Evolutionary conservation across 2,113 vertebrate species (phyloP).

Genomic region (Drymodes brunneopygia): DNA sequence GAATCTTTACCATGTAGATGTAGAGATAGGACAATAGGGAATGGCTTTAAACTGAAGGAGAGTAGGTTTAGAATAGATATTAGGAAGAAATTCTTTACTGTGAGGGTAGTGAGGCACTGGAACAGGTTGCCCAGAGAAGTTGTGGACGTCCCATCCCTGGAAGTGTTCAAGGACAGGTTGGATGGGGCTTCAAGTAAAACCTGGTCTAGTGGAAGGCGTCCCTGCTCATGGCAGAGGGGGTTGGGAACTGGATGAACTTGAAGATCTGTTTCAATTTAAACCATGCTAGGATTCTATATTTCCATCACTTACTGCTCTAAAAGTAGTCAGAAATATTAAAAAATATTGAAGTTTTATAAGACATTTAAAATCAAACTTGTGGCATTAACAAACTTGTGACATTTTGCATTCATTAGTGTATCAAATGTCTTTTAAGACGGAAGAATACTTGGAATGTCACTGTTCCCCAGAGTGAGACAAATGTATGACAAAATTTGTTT

Average conservation of each 20-base stretch:
- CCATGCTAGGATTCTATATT: neutral
- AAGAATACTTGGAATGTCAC: conserved; percentile 9
- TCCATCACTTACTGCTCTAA: neutral
- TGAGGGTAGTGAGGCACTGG: neutral
- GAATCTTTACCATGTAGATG: neutral
- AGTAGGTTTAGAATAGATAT: neutral
- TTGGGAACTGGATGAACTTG: neutral
- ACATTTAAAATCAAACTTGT: neutral
- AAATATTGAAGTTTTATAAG: neutral
- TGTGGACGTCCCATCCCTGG: neutral
- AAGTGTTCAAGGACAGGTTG: neutral
- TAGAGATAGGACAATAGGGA: neutral
- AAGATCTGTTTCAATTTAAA: neutral
- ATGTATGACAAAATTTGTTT: neutral
- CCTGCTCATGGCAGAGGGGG: neutral
- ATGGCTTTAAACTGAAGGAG: neutral
- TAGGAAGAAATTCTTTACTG: neutral
- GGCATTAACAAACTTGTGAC: neutral
- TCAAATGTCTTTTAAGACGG: neutral
- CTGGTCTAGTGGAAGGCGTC: neutral
- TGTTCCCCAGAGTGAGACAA: neutral
- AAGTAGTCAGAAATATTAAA: neutral
- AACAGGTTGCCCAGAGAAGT: neutral
- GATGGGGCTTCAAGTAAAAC: neutral
- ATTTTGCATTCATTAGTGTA: neutral